A percentile compares a stretch with the other conserved stretches of the same genome.
Conservation (phyloP, 2,888 invertebrate genomes). For the Xanthia togata region DNA sequence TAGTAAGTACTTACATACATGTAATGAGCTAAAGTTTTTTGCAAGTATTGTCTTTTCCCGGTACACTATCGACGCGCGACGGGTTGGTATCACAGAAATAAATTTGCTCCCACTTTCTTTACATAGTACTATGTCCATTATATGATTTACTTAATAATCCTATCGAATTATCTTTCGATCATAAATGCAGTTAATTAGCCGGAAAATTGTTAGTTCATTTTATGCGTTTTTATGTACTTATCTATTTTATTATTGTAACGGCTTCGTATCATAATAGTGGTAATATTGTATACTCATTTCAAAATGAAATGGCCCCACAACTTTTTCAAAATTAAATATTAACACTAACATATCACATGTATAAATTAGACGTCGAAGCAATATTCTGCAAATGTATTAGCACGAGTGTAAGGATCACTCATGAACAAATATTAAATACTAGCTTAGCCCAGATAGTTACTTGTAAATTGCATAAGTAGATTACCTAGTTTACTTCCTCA, state of each 20-base stretch:
- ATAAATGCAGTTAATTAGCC: not conserved
- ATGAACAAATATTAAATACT: conserved; percentile 18
- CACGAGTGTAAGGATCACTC: not conserved
- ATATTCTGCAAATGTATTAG: not conserved
- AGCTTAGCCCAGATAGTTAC: not conserved
- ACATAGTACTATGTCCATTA: no score
- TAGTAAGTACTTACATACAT: not conserved
- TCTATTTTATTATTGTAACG: not conserved
- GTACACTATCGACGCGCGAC: not conserved
- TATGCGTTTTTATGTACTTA: not conserved
- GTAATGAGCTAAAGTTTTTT: not conserved
- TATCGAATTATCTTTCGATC: not conserved
- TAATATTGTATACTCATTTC: not conserved
- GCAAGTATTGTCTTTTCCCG: not conserved
- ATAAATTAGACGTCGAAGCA: conserved; percentile 19
- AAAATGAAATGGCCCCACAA: not conserved
- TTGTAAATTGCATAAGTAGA: not conserved
- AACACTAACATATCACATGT: not conserved
- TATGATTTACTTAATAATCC: not conserved
- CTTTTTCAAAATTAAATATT: conserved; percentile 1
- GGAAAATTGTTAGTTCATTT: not conserved
- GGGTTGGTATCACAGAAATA: not conserved
- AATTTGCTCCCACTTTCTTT: not conserved
- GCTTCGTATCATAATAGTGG: not conserved
- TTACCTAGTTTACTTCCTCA: not conserved